Evolutionary conservation across 2,113 vertebrate genomes (phyloP).

Genomic region (Takifugu bimaculatus): DNA sequence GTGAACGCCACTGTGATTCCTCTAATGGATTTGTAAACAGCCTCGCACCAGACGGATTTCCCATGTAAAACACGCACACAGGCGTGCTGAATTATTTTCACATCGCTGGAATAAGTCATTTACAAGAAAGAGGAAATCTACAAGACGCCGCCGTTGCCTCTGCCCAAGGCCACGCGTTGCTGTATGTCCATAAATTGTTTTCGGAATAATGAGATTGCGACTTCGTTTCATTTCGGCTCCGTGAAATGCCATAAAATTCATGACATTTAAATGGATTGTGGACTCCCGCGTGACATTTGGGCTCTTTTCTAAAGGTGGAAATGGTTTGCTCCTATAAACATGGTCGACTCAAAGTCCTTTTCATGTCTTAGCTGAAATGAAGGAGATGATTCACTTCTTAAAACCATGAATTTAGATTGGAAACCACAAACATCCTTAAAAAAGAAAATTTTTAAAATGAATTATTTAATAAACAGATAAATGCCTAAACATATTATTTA

Average conservation of each 20-base stretch:
- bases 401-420: too few species aligned
- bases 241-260: constrained; percentile 33
- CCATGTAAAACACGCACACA: constrained; percentile 22
- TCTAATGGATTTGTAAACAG: constrained; percentile 52
- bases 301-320: constrained; percentile 33
- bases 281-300: constrained; percentile 33
- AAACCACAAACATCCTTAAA: background rate
- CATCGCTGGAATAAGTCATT: constrained; percentile 28
- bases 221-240: constrained; percentile 14
- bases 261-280: constrained; percentile 32
- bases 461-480: too few species aligned
- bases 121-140: constrained; percentile 28
- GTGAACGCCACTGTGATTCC: constrained; percentile 27
- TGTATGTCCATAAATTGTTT: constrained; percentile 24
- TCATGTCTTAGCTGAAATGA: constrained; percentile 35
- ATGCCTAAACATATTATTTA: too few species aligned
- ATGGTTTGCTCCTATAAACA: constrained; percentile 9
- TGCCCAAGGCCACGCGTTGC: constrained; percentile 18
- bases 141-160: constrained; percentile 12
- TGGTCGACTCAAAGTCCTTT: constrained; percentile 41
- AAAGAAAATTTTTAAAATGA: constrained; percentile 6
- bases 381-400: background rate
- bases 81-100: constrained; percentile 24
- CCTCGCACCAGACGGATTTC: constrained; percentile 19
- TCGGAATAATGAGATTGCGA: constrained; percentile 23